These are phyloP conservation scores for Leptopilina clavipes DNA, from an alignment of 1,140 invertebrate species.

Conservation along the genomic window DNA sequence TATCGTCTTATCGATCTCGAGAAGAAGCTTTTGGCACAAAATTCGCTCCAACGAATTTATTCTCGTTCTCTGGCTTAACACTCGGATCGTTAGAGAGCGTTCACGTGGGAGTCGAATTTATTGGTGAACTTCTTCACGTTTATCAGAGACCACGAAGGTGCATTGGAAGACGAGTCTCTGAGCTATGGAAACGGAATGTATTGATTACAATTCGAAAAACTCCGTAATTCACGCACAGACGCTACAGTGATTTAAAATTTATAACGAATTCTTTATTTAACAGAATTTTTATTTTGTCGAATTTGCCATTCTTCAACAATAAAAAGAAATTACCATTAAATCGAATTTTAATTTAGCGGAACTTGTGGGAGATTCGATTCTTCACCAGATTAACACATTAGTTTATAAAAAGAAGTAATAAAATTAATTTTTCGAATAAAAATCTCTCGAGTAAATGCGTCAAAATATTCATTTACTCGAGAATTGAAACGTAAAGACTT, in stretches of 20 bases:
- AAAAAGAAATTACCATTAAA: too few relatives aligned
- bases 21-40: constrained; percentile 48
- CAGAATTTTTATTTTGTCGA: too few relatives aligned
- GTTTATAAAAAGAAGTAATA: too few relatives aligned
- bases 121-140: constrained; percentile 45
- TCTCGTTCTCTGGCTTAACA: constrained; percentile 50
- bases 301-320: too few relatives aligned
- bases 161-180: constrained; percentile 38
- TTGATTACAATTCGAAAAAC: constrained; percentile 36
- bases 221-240: neutral
- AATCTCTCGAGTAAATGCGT: too few relatives aligned
- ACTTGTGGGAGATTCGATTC: too few relatives aligned
- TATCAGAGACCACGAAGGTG: constrained; percentile 44
- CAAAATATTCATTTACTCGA: too few relatives aligned
- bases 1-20: constrained; percentile 47
- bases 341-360: too few relatives aligned
- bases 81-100: constrained; percentile 50
- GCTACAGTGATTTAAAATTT: too few relatives aligned
- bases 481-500: neutral
- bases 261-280: too few relatives aligned
- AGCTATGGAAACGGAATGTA: constrained; percentile 22
- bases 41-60: constrained; percentile 47
- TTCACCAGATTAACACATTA: too few relatives aligned
- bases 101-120: constrained; percentile 49
- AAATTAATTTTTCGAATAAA: too few relatives aligned